These are phyloP conservation scores for Nebria salina DNA, from an alignment of 2,888 invertebrate species.

Conservation along the genomic window DNA sequence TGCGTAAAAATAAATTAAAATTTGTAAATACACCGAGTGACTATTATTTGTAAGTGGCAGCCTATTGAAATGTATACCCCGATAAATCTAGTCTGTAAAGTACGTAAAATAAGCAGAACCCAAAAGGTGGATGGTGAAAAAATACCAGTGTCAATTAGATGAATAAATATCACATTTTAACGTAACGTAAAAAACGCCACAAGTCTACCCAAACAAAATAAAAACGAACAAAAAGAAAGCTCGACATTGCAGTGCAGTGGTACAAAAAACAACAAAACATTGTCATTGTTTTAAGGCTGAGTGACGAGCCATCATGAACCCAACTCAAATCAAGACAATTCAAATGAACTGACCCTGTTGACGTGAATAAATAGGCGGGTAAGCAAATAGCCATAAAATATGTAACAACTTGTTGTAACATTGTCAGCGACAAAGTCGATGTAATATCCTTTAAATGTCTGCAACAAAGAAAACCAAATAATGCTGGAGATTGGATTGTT, in stretches of 20 bases:
- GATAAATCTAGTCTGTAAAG: not conserved
- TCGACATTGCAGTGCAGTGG: not conserved
- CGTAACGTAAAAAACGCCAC: not conserved
- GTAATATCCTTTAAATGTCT: slow-evolving; percentile 30
- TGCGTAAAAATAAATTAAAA: too few relatives aligned
- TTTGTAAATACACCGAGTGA: too few relatives aligned
- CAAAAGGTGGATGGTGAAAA: not conserved
- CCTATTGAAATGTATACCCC: not conserved
- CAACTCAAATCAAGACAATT: slow-evolving; percentile 3
- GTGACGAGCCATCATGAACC: not conserved
- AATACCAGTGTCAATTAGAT: slow-evolving; percentile 1
- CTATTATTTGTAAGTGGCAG: not conserved
- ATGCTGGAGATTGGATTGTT: not conserved
- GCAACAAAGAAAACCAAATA: slow-evolving; percentile 12
- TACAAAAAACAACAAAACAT: not conserved
- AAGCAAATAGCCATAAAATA: slow-evolving; percentile 32
- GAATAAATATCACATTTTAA: slow-evolving; percentile 1
- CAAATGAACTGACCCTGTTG: slow-evolving; percentile 25
- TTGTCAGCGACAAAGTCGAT: slow-evolving; percentile 30
- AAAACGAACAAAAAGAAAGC: not conserved
- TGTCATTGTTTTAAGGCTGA: slow-evolving; percentile 7
- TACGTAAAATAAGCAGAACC: not conserved
- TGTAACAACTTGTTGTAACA: slow-evolving; percentile 38
- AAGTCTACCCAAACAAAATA: not conserved
- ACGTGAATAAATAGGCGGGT: slow-evolving; percentile 31